Evolutionary conservation across 1,140 invertebrate genomes (phyloP), one percentile per base, ranked within the genome.

Genomic region (Lepidurus apus): DNA sequence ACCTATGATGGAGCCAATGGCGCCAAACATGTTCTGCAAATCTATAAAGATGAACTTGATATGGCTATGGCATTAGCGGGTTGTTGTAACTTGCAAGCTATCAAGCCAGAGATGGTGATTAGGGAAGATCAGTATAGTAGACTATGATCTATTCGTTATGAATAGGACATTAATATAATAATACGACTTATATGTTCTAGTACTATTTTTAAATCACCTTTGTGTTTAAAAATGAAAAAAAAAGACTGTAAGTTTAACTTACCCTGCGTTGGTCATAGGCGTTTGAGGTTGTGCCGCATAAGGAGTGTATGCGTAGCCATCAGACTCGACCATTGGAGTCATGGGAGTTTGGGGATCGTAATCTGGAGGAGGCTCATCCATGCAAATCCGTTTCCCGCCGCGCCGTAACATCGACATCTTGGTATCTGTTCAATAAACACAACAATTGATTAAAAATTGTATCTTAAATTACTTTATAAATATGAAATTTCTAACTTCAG

Each of bases 281-380:
- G 86, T 88, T 78, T 84, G 84, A 76, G 85, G 83, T 74, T 86
- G 85, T 75, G 86, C 85, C 24, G 79, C 82, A 73, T 87, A 87
- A 0, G 85, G 82, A 0, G 85, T 83, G 78, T 87, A 87, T 4
- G 85, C 76, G 81, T 85, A 86, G 2, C 82, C 85, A 78, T 87
- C 88, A 79, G 83, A 84, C 43, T 89, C 89, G 76, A 82, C 84
- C 43, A 86, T 82, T 65, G 88, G 86, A 11, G 88, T 87, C 84
- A 91, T 90, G 1, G 91, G 91, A 26, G 91, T 93, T 91, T 91
- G 91, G 79, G 90, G 91, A 34, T 94, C 93, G 83, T 94, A 94
- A 83, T 94, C 93, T 26, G 91, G 93, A 11, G 89, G 88, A 77
- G 93, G 93, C 86, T 95, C 93, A 86, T 95, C 93, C 92, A 96